Evolutionary conservation across 2,797 vertebrate genomes (phyloP).

Genomic region (Acestrorhynchus altus): DNA sequence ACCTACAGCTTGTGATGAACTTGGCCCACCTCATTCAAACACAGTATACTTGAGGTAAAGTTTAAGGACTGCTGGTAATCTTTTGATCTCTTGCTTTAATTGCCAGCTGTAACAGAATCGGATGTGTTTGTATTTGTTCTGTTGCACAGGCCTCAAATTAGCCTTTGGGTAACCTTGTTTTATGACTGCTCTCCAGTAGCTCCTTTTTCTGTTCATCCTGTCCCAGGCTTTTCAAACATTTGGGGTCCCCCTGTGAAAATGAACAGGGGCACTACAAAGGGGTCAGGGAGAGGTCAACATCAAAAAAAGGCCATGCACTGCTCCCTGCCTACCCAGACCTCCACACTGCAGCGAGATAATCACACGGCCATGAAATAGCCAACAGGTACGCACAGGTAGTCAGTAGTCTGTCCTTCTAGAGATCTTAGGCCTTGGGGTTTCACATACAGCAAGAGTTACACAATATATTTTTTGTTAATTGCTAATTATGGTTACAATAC

Average conservation of each 20-base stretch:
- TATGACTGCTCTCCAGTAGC: constrained; percentile 69
- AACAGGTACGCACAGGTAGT: no score
- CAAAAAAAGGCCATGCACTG: constrained; percentile 62
- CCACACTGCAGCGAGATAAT: constrained; percentile 67
- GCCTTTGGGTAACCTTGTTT: constrained; percentile 77
- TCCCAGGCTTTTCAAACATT: constrained; percentile 74
- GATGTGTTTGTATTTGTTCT: constrained; percentile 71
- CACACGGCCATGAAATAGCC: constrained; percentile 65
- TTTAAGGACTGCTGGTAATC: constrained; percentile 13
- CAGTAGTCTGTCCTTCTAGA: no score
- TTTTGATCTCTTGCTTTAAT: constrained; percentile 58
- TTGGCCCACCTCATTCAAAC: not conserved
- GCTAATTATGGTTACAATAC: no score
- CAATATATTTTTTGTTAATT: no score
- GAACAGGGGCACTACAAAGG: constrained; percentile 74
- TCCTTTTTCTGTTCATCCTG: constrained; percentile 66
- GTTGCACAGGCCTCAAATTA: constrained; percentile 74
- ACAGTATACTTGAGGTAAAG: not conserved
- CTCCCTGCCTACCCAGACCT: constrained; percentile 70
- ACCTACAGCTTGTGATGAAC: not conserved
- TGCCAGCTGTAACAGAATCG: constrained; percentile 61
- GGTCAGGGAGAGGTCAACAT: constrained; percentile 77
- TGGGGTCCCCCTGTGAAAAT: constrained; percentile 75
- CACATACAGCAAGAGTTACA: no score
- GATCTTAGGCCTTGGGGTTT: no score